A percentile compares a stretch with the other conserved stretches of the same genome.
Conservation (phyloP, 2,797 vertebrate species). For the Delichon dasypus region DNA sequence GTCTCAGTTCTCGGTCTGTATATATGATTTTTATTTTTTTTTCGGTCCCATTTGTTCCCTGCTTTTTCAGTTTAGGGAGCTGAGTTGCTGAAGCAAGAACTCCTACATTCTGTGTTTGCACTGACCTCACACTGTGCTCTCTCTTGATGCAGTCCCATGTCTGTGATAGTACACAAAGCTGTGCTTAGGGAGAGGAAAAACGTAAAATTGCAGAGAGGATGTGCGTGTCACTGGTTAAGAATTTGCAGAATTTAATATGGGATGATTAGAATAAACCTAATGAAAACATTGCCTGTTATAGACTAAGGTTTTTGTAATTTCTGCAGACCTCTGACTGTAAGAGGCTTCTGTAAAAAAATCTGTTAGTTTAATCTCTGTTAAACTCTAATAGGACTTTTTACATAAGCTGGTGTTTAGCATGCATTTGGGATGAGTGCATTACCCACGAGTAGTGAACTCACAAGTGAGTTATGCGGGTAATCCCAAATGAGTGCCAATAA, state of each 20-base stretch:
- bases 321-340: background rate
- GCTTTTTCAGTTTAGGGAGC: background rate
- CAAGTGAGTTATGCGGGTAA: conserved; percentile 51
- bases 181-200: background rate
- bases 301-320: background rate
- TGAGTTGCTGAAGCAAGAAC: background rate
- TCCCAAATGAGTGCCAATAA: conserved; percentile 51
- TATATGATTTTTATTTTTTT: background rate
- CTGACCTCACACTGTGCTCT: background rate
- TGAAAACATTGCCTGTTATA: conserved; percentile 36
- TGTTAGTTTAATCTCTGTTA: conserved; percentile 21
- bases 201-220: background rate
- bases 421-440: conserved; percentile 47
- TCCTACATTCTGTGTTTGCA: background rate
- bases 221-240: background rate
- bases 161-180: background rate
- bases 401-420: conserved; percentile 34
- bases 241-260: background rate
- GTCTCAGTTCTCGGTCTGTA: background rate
- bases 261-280: background rate
- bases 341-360: background rate
- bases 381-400: background rate
- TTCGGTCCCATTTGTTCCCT: background rate
- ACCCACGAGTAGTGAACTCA: conserved; percentile 55
- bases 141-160: background rate